These are phyloP conservation scores for Sphenopsis melanotis DNA, from an alignment of 2,797 vertebrate species.

Conservation along the genomic window DNA sequence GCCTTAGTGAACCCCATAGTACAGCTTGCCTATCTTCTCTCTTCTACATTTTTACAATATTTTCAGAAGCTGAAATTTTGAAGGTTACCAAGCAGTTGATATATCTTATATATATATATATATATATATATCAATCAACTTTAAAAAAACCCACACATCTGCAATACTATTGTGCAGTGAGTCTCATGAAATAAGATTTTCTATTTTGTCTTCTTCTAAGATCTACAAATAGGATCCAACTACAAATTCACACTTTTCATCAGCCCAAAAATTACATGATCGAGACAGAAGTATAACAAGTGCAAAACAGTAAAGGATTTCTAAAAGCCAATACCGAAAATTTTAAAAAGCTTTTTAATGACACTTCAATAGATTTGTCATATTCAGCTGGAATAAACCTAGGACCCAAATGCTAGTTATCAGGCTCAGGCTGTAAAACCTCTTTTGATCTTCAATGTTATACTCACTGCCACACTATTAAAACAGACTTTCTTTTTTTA, in stretches of 20 bases:
- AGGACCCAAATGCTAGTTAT: background rate
- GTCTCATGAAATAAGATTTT: background rate
- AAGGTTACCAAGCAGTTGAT: background rate
- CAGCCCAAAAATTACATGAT: background rate
- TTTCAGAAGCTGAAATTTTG: background rate
- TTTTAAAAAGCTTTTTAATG: background rate
- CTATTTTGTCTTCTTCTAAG: background rate
- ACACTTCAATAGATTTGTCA: background rate
- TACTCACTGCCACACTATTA: background rate
- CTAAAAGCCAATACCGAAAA: background rate
- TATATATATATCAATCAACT: too few relatives aligned
- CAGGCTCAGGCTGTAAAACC: background rate
- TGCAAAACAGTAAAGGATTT: background rate
- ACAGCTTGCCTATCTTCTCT: background rate
- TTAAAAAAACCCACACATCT: background rate
- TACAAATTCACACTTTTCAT: background rate
- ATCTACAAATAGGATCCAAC: background rate
- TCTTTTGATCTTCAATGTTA: background rate
- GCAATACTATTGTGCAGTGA: background rate
- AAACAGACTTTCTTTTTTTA: background rate
- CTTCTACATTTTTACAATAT: background rate
- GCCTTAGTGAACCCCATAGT: background rate
- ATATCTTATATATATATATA: rapidly evolving
- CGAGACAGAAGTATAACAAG: background rate
- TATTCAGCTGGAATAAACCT: background rate